Evolutionary conservation across 2,797 vertebrate species (phyloP).

Genomic region (Sphenopsis melanotis): DNA sequence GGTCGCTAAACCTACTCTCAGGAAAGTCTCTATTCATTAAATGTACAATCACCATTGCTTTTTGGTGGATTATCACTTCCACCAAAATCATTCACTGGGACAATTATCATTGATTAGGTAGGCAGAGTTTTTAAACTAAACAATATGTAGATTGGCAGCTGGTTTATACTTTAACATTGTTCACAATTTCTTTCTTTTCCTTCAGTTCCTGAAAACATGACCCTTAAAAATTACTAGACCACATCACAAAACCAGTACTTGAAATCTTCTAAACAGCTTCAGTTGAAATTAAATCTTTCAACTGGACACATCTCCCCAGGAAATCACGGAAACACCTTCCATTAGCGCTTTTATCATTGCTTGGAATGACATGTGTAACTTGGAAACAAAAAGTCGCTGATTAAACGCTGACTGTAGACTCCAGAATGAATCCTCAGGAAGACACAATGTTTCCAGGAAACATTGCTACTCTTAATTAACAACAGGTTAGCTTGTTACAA

Average conservation of each 20-base stretch:
- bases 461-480: background rate
- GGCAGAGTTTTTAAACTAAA: background rate
- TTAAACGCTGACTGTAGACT: background rate
- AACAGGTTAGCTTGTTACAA: background rate
- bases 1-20: background rate
- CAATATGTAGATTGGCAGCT: background rate
- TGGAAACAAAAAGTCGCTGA: background rate
- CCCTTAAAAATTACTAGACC: background rate
- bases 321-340: background rate
- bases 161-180: background rate
- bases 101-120: background rate
- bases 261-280: background rate
- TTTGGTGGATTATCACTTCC: background rate
- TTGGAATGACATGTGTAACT: background rate
- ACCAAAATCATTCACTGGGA: background rate
- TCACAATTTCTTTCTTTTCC: background rate
- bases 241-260: fast-evolving
- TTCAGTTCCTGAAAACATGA: background rate
- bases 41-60: background rate
- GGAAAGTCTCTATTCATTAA: background rate
- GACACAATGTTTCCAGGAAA: background rate
- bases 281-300: background rate
- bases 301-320: background rate
- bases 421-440: background rate
- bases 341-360: background rate